Percentiles rank a stretch among this genome's conserved stretches.
Evolutionary conservation across 2,888 invertebrate species (phyloP).

Genomic region (Gastrophysa polygoni): DNA sequence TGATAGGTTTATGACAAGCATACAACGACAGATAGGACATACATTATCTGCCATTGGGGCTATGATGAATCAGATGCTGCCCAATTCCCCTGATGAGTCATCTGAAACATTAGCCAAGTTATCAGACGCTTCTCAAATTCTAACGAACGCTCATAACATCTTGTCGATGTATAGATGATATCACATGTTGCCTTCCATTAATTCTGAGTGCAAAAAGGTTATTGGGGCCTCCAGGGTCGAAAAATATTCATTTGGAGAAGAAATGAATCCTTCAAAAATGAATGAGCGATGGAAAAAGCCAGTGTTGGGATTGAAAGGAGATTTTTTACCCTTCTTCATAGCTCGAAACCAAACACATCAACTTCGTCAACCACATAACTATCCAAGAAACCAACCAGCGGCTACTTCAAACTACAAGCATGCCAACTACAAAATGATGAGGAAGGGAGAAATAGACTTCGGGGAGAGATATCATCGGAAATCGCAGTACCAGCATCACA

Average conservation of each 20-base stretch:
- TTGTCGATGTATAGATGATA: not conserved
- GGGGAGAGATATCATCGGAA: too few relatives aligned
- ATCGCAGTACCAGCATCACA: too few relatives aligned
- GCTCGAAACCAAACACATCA: too few relatives aligned
- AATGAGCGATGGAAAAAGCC: too few relatives aligned
- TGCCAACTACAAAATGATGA: not conserved
- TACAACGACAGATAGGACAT: too few relatives aligned
- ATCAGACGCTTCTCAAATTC: slow-evolving; percentile 3
- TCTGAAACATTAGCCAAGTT: slow-evolving; percentile 5
- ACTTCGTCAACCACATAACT: too few relatives aligned
- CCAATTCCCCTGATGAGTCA: slow-evolving; percentile 4
- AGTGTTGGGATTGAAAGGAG: too few relatives aligned
- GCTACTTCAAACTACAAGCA: slow-evolving; percentile 2
- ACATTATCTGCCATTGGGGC: not conserved
- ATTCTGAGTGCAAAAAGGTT: slow-evolving; percentile 2
- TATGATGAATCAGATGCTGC: too few relatives aligned
- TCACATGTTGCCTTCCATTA: too few relatives aligned
- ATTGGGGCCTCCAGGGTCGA: not conserved
- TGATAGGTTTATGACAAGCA: too few relatives aligned
- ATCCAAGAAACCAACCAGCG: not conserved
- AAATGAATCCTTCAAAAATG: too few relatives aligned
- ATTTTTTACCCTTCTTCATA: too few relatives aligned
- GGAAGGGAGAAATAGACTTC: not conserved
- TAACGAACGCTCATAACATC: not conserved
- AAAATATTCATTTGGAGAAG: not conserved